Base-by-base conservation (phyloP, 1,140 invertebrate species). In the Oreohelix idahoensis region DNA sequence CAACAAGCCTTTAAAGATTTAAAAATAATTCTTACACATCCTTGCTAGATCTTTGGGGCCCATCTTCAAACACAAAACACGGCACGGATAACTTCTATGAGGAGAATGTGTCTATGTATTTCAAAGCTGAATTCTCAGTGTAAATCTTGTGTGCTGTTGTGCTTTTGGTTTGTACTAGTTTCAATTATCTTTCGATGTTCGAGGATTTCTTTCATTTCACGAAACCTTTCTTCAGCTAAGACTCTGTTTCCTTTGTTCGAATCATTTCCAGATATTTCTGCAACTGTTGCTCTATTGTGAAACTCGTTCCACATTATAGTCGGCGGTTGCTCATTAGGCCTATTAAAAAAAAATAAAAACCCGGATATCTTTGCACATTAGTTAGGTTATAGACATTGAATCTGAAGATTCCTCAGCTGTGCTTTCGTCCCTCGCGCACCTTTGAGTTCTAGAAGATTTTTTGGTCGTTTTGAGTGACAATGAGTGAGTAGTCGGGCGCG, bases 401-500 rank as follows among this genome's bases (percentile, higher is more conserved):
- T 66, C 63, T 2, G 29, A 66, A 32, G 8, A 8, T 32, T 29
- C 1, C 17, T 66, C 17, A 5, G n/a, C 29, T 66, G 29, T 66
- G 29, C 63, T 29, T 32, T 1, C 63, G n/a, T 32, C 29, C 63
- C 63, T 11, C 29, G n/a, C 8, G 20, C 4, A 66, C 63, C 63
- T 32, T 66, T 66, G 63, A 8, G n/a, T 5, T 32, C 17, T 66
- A 32, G n/a, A 32, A 1, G 1, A 13, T 66, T 66, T 66, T 66
- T 32, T 32, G 8, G 63, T 29, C 11, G 63, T 66, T 66, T 29
- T 66, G 71, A 73, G 8, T 73, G 74, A 76, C 74, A 76, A 76
- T 45, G 74, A 76, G 74, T 51, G 74, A 76, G 74, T 51, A 76
- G 38, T 23, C 32, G 29, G 39, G 45, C 38, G 26, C 74, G 39